Evolutionary conservation across 2,888 invertebrate species (phyloP).

Genomic region (Leptinotarsa haldemani): DNA sequence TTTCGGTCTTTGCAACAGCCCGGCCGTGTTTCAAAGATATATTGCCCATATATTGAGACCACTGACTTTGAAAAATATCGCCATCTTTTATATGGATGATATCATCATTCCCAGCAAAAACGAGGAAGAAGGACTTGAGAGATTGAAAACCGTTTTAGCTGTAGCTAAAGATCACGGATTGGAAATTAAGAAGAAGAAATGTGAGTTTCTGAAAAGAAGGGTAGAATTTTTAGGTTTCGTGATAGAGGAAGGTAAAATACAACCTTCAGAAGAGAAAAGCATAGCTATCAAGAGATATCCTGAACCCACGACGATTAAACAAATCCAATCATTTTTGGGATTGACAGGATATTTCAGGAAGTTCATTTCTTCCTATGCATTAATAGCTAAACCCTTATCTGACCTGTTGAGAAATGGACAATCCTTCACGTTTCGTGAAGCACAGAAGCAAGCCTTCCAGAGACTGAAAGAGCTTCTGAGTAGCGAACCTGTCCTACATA

Average conservation of each 20-base stretch:
- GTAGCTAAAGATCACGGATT: slow-evolving; percentile 47
- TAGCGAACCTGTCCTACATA: slow-evolving; percentile 41
- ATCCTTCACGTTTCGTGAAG: slow-evolving; percentile 39
- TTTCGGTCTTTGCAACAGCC: slow-evolving; percentile 34
- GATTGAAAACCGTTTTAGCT: slow-evolving; percentile 49
- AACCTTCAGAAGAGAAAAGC: slow-evolving; percentile 45
- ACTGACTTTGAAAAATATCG: slow-evolving; percentile 14
- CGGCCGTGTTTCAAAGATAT: slow-evolving; percentile 30
- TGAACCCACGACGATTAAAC: slow-evolving; percentile 50
- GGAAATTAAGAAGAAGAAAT: slow-evolving; percentile 58
- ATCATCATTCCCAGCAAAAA: slow-evolving; percentile 23
- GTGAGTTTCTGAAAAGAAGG: slow-evolving; percentile 54
- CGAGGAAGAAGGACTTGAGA: slow-evolving; percentile 45
- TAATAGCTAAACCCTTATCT: slow-evolving; percentile 56
- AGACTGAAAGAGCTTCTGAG: slow-evolving; percentile 39
- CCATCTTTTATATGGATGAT: slow-evolving; percentile 37
- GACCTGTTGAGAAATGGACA: slow-evolving; percentile 50
- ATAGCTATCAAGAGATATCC: slow-evolving; percentile 51
- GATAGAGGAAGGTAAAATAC: slow-evolving; percentile 45
- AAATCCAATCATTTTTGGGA: slow-evolving; percentile 56
- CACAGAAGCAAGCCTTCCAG: slow-evolving; percentile 37
- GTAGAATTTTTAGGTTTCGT: slow-evolving; percentile 47
- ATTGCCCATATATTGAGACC: slow-evolving; percentile 22
- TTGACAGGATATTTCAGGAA: slow-evolving; percentile 59
- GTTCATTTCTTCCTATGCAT: slow-evolving; percentile 55